Conservation (phyloP, 2,888 invertebrate species). For the Drosophila merina region DNA sequence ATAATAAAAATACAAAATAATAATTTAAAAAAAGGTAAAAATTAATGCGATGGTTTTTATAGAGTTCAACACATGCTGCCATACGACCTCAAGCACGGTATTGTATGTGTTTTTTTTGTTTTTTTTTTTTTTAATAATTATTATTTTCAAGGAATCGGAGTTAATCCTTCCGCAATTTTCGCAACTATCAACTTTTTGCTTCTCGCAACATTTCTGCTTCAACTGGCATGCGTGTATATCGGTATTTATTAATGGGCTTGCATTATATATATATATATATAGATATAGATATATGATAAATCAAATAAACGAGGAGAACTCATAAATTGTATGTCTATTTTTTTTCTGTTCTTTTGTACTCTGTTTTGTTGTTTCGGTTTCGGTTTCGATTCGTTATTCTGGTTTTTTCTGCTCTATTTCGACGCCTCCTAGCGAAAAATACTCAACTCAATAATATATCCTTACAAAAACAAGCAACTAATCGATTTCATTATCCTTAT, state of each 20-base stretch:
- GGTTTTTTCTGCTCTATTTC: constrained; percentile 15
- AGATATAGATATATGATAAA: constrained; percentile 31
- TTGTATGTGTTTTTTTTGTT: constrained; percentile 19
- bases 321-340: constrained; percentile 72
- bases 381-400: constrained; percentile 26
- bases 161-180: constrained; percentile 9
- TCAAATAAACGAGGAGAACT: constrained; percentile 45
- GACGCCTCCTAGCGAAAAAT: constrained; percentile 2
- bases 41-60: constrained; percentile 78
- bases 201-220: constrained; percentile 10
- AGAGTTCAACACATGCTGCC: constrained; percentile 65
- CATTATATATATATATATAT: background rate
- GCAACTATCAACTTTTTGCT: constrained; percentile 5
- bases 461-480: background rate
- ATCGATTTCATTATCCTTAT: too few relatives aligned
- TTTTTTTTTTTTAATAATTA: constrained; percentile 14
- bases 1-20: constrained; percentile 65
- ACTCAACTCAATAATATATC: background rate
- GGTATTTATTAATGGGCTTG: constrained; percentile 35
- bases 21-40: constrained; percentile 71
- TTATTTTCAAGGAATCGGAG: constrained; percentile 20
- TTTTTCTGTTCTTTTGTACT: constrained; percentile 58
- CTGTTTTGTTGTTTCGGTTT: constrained; percentile 60
- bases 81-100: constrained; percentile 11
- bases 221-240: constrained; percentile 30